Conservation (phyloP, 2,113 vertebrate genomes). For the Greenwoodochromis staneri region DNA sequence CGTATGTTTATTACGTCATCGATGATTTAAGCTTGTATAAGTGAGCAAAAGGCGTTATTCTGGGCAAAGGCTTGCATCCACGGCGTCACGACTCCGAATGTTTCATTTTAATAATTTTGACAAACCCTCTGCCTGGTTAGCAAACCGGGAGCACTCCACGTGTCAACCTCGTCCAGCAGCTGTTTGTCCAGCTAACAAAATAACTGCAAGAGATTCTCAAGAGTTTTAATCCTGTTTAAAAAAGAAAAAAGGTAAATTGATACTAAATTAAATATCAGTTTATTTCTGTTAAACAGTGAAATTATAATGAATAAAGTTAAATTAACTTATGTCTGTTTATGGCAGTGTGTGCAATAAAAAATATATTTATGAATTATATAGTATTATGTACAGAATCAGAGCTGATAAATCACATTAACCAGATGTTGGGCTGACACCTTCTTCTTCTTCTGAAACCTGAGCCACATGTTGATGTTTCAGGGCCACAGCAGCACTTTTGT, state of each 20-base stretch:
- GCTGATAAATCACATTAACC: not conserved
- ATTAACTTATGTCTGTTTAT: not conserved
- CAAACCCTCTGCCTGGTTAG: not conserved
- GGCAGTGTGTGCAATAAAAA: not conserved
- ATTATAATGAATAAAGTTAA: not conserved
- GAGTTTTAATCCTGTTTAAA: not conserved
- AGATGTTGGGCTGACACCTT: not conserved
- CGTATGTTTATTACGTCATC: not conserved
- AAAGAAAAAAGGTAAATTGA: not conserved
- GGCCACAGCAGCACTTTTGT: not conserved
- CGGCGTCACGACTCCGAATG: not conserved
- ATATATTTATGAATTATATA: not conserved
- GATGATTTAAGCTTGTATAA: not conserved
- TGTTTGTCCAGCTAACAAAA: not conserved
- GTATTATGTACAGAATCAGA: not conserved
- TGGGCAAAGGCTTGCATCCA: not conserved
- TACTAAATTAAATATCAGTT: not conserved
- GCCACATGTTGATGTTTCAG: not conserved
- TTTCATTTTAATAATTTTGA: not conserved
- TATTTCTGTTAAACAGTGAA: not conserved
- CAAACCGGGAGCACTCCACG: not conserved
- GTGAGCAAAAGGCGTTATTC: not conserved
- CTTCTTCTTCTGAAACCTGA: not conserved
- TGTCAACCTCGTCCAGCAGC: not conserved
- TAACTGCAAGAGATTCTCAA: not conserved